Percentiles rank a stretch among this genome's conserved stretches.
These are phyloP conservation scores for Nycticebus coucang DNA, from an alignment of 2,113 vertebrate genomes.

Conservation along the genomic window DNA sequence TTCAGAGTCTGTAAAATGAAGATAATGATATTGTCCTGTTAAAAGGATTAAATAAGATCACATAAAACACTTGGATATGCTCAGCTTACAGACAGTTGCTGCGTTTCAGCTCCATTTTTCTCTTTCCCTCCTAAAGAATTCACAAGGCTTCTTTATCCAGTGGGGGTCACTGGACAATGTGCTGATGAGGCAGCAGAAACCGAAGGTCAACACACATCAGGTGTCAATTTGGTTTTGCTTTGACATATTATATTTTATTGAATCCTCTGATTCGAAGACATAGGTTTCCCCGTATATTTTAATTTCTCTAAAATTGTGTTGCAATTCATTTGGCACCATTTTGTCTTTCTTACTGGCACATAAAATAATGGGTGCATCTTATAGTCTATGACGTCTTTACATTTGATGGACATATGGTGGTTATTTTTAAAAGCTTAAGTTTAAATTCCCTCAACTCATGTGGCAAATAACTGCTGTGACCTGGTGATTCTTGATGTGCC, in stretches of 20 bases:
- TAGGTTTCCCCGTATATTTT: neutral
- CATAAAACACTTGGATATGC: neutral
- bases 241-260: neutral
- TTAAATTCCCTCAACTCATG: neutral
- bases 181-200: neutral
- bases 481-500: neutral
- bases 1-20: neutral
- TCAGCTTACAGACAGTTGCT: neutral
- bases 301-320: neutral
- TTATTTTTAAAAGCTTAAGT: neutral
- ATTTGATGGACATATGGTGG: neutral
- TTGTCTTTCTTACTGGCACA: neutral
- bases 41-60: neutral
- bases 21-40: neutral
- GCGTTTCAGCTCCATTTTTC: neutral
- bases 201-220: neutral
- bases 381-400: neutral
- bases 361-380: neutral
- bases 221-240: neutral
- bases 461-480: neutral
- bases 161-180: accelerated
- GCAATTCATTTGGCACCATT: neutral
- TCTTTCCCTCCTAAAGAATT: neutral
- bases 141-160: neutral
- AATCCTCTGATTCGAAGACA: neutral